phyloP scores from a whole-genome alignment of 2,113 vertebrate genomes.

The Dicentrarchus labrax region DNA sequence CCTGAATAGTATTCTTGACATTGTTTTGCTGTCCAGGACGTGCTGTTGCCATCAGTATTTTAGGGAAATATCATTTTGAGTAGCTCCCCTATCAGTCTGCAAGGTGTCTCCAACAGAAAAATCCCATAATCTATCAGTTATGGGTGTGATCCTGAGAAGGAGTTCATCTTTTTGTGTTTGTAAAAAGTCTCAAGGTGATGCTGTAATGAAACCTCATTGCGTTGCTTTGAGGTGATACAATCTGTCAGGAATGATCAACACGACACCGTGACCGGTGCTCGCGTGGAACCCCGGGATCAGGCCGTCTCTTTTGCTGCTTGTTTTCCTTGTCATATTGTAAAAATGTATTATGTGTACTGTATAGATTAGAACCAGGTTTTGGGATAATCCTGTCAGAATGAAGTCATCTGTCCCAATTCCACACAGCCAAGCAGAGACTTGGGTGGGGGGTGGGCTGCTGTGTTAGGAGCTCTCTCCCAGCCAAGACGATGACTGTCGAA shows the following conservation, averaged over 20 bases:
- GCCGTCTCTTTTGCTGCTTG: constrained; percentile 90
- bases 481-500: constrained; percentile 92
- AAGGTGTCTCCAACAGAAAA: constrained; percentile 21
- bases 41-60: constrained; percentile 9
- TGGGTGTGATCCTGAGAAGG: constrained; percentile 41
- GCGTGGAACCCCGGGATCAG: constrained; percentile 86
- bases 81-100: not conserved
- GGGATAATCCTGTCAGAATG: constrained; percentile 94
- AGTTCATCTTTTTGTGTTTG: constrained; percentile 43
- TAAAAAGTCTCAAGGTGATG: constrained; percentile 70
- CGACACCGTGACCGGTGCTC: constrained; percentile 82
- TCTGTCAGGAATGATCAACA: constrained; percentile 92
- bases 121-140: constrained; percentile 28
- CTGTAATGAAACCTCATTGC: constrained; percentile 87
- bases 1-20: not conserved
- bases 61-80: not conserved
- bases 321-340: constrained; percentile 97
- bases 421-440: constrained; percentile 84
- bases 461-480: constrained; percentile 85
- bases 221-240: constrained; percentile 90
- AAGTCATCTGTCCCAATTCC: constrained; percentile 92
- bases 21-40: not conserved
- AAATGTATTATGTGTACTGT: constrained; percentile 94
- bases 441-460: constrained; percentile 55
- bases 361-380: constrained; percentile 95